Percentiles rank a stretch among this genome's conserved stretches.
Evolutionary conservation across 2,888 invertebrate species (phyloP).

Genomic region (Deilephila porcellus): DNA sequence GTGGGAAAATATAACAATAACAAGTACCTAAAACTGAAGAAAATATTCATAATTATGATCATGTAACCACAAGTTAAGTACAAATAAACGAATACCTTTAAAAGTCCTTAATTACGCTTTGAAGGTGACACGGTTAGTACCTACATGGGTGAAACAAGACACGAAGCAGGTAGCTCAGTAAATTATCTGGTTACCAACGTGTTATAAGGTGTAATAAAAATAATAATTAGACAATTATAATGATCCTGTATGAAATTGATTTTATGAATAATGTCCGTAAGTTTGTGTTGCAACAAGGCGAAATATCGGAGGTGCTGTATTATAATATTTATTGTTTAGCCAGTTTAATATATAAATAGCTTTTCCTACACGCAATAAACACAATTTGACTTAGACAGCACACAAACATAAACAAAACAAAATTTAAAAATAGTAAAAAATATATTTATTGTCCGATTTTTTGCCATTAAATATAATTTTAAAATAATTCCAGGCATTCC

Average conservation of each 20-base stretch:
- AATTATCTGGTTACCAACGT: conserved; percentile 4
- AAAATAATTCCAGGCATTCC: too few species aligned
- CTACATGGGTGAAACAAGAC: not conserved
- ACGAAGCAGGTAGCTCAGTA: conserved; percentile 2
- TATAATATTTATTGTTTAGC: too few species aligned
- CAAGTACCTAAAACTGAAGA: not conserved
- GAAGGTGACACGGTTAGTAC: conserved; percentile 9
- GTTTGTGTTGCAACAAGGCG: too few species aligned
- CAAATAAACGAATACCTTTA: not conserved
- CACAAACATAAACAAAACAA: too few species aligned
- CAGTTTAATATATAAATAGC: too few species aligned
- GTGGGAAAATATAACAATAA: conserved; percentile 16
- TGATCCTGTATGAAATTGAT: conserved; percentile 6
- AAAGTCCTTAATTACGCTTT: conserved; percentile 21
- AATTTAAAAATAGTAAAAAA: too few species aligned
- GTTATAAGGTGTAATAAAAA: conserved; percentile 16
- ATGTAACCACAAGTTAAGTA: not conserved
- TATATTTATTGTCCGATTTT: too few species aligned
- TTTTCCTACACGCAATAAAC: too few species aligned
- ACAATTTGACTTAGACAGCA: too few species aligned
- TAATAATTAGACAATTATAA: not conserved
- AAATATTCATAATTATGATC: conserved; percentile 7
- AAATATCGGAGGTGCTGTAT: too few species aligned
- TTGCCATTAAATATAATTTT: too few species aligned
- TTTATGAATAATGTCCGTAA: too few species aligned